Evolutionary conservation across 2,113 vertebrate species (phyloP), one percentile per base, ranked within the genome.

Genomic region (Hiodon tergisus): DNA sequence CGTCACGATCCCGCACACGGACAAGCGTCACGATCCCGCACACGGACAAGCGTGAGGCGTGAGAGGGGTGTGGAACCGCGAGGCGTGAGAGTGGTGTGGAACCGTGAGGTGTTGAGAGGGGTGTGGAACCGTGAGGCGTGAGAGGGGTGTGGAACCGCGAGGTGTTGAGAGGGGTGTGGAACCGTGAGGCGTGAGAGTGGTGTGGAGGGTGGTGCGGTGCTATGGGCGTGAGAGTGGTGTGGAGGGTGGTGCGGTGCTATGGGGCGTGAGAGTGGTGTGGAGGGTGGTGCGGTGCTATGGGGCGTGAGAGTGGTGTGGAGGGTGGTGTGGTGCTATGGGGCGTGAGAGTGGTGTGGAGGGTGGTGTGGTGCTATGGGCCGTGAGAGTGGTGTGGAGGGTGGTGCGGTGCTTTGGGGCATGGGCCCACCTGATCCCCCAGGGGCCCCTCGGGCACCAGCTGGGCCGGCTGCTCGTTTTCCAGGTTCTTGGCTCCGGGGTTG

Each of bases 381-480:
- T 16, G 3, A 31, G n/a, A 53, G 67, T 3, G 8, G 14, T 7
- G 13, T 54, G 50, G 66, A 52, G 7, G 50, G 66, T n/a, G 48
- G 47, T 51, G 8, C 6, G 17, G 65, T 5, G 31, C 3, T 6
- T 4, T 7, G 5, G 11, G 57, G 11, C 14, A n/a, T 46, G 53
- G 13, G 76, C 87, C 17, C 76, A 98, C 97, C 95, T 94, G 94
- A 31, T 94, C 93, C 77, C 94, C 93, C 17, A 87, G 71, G 17
- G 89, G 84, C 75, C 96, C 93, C 6, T 92, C 93, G 0, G 94
- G 91, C 82, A 93, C 94, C 81, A 99, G 87, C 67, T 99, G 95
- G 73, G 88, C 90, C 0, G 97, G 94, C 79, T 95, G 92, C 55
- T 99, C 97, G 0, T 97, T 96, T 79, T 99, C 97, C 78, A 93